A percentile compares a stretch with the other conserved stretches of the same genome.
Conservation (phyloP, 64 coral and sea anemone species). For the Actinia equina region DNA sequence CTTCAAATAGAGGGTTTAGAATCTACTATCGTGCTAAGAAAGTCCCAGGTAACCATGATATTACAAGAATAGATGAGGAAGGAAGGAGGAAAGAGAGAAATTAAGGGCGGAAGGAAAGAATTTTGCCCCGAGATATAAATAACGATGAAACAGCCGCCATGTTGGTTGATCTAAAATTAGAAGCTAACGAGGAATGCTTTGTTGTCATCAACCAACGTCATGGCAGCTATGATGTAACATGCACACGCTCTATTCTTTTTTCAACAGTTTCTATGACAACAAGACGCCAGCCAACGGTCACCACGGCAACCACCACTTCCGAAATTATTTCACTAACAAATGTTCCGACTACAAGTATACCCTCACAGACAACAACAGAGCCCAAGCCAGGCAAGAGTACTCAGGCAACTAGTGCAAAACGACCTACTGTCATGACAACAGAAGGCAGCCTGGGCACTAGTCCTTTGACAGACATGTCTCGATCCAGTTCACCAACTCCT, state of each 20-base stretch:
- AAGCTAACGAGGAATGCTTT: too few species aligned
- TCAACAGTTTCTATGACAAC: conserved; percentile 2
- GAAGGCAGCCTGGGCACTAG: not conserved
- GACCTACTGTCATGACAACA: not conserved
- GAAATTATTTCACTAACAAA: not conserved
- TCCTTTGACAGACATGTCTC: not conserved
- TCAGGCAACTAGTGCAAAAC: not conserved
- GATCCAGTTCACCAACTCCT: not conserved
- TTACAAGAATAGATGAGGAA: not conserved
- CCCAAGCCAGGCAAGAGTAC: not conserved
- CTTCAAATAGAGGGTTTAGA: not conserved
- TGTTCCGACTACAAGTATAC: not conserved
- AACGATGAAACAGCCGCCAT: too few species aligned
- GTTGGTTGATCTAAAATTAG: too few species aligned
- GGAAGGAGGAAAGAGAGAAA: too few species aligned
- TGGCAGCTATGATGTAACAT: too few species aligned
- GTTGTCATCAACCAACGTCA: too few species aligned
- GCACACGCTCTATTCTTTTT: too few species aligned
- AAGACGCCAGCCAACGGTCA: not conserved
- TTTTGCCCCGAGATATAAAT: too few species aligned
- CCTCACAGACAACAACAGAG: not conserved
- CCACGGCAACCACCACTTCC: not conserved
- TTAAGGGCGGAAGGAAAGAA: too few species aligned
- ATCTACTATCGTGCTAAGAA: not conserved
- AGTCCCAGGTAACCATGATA: not conserved